phyloP scores from a whole-genome alignment of 2,888 invertebrate species.

The Matsumyia berberina region DNA sequence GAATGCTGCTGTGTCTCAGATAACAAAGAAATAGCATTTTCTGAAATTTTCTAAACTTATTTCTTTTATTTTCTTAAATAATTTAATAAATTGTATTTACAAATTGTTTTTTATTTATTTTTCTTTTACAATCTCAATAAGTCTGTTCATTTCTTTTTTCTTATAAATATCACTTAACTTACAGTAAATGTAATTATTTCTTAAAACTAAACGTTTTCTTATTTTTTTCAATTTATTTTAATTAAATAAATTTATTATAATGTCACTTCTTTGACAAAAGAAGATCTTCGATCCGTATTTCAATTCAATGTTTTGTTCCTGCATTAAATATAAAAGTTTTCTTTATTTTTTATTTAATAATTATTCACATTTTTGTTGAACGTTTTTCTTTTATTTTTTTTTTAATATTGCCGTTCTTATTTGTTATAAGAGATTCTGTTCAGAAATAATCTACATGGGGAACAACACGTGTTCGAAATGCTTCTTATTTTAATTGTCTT shows the following conservation, averaged over 20 bases:
- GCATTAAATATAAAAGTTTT: slow-evolving; percentile 49
- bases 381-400: slow-evolving; percentile 4
- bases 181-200: slow-evolving; percentile 58
- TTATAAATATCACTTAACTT: slow-evolving; percentile 75
- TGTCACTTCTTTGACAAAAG: slow-evolving; percentile 41
- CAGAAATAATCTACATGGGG: slow-evolving; percentile 9
- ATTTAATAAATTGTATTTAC: slow-evolving; percentile 73
- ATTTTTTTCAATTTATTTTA: slow-evolving; percentile 21
- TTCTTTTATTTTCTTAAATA: slow-evolving; percentile 71
- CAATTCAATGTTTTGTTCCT: slow-evolving; percentile 37
- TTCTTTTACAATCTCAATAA: slow-evolving; percentile 67
- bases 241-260: slow-evolving; percentile 45
- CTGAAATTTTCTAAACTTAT: slow-evolving; percentile 70
- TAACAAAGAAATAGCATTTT: neutral
- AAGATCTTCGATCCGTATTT: slow-evolving; percentile 48
- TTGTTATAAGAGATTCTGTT: slow-evolving; percentile 1
- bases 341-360: slow-evolving; percentile 5
- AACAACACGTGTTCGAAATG: slow-evolving; percentile 50
- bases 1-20: too few relatives aligned
- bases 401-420: slow-evolving; percentile 16
- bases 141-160: slow-evolving; percentile 69
- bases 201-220: slow-evolving; percentile 6
- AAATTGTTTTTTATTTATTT: slow-evolving; percentile 33
- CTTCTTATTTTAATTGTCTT: slow-evolving; percentile 35
- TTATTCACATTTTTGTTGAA: slow-evolving; percentile 51